phyloP scores from a whole-genome alignment of 2,797 vertebrate species.

The Ctenochaetus hawaiiensis region DNA sequence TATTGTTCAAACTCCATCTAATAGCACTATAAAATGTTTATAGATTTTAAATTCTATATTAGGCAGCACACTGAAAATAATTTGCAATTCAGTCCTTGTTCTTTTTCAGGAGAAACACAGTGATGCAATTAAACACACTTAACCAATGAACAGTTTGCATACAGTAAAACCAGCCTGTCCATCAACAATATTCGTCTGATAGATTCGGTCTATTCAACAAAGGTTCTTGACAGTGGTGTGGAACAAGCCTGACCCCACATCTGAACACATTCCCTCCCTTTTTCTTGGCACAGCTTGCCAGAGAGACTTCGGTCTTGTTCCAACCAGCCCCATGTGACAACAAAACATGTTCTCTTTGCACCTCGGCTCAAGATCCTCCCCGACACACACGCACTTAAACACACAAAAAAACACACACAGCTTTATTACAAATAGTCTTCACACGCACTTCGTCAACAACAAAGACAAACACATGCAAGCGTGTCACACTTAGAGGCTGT shows the following conservation, averaged over 20 bases:
- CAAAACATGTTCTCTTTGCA: conserved; percentile 71
- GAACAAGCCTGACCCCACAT: conserved; percentile 58
- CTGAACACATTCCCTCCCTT: conserved; percentile 38
- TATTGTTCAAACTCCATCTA: too few relatives aligned
- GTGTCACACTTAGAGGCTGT: conserved; percentile 81
- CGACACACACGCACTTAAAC: conserved; percentile 28
- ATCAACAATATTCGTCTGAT: background rate
- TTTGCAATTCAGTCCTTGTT: background rate
- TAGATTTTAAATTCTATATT: too few relatives aligned
- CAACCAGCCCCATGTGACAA: conserved; percentile 75
- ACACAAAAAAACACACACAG: conserved; percentile 24
- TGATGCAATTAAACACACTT: background rate
- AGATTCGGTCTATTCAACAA: conserved; percentile 18
- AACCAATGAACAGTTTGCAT: background rate
- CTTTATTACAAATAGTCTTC: conserved; percentile 71
- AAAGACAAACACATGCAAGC: conserved; percentile 80
- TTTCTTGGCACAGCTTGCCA: conserved; percentile 51
- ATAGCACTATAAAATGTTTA: too few relatives aligned
- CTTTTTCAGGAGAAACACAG: background rate
- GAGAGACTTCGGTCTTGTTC: conserved; percentile 68
- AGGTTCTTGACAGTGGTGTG: conserved; percentile 18
- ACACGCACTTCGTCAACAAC: conserved; percentile 68
- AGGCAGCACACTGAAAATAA: background rate
- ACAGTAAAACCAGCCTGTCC: background rate
- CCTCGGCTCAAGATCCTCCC: conserved; percentile 50